Evolutionary conservation across 2,888 invertebrate genomes (phyloP).

Genomic region (Rambutsinella grinnellia): DNA sequence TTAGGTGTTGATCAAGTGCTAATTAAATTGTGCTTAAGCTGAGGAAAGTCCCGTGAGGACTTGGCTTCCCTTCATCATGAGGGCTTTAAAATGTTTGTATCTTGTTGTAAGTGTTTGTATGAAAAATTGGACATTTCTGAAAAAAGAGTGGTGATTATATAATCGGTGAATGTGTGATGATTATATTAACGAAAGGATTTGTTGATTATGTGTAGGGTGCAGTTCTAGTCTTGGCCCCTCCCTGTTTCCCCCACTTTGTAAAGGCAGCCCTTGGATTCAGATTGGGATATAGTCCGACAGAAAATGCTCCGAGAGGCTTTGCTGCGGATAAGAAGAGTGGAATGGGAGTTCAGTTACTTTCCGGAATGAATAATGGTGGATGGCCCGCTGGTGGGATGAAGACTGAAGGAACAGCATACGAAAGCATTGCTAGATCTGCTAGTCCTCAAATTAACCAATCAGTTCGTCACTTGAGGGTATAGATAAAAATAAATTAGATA

Average conservation of each 20-base stretch:
- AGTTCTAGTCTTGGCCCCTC: slow-evolving; percentile 39
- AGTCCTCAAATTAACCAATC: slow-evolving; percentile 18
- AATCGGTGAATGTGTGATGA: no score
- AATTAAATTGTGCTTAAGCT: slow-evolving; percentile 1
- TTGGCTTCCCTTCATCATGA: slow-evolving; percentile 30
- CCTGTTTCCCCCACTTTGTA: slow-evolving; percentile 37
- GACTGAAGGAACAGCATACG: neutral
- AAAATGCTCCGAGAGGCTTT: slow-evolving; percentile 15
- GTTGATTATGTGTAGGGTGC: slow-evolving; percentile 30
- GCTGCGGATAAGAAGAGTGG: slow-evolving; percentile 24
- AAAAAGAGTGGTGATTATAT: no score
- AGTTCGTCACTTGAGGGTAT: slow-evolving; percentile 25
- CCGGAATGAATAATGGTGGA: slow-evolving; percentile 38
- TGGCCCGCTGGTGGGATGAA: slow-evolving; percentile 4
- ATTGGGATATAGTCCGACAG: slow-evolving; percentile 45
- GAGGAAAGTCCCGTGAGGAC: slow-evolving; percentile 33
- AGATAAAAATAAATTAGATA: neutral
- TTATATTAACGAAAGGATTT: no score
- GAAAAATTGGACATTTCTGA: no score
- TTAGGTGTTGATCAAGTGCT: no score
- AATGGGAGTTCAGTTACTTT: slow-evolving; percentile 24
- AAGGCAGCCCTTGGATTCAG: slow-evolving; percentile 46
- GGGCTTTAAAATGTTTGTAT: slow-evolving; percentile 26
- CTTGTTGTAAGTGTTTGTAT: slow-evolving; percentile 43
- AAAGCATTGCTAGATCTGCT: neutral